Conservation (phyloP, 2,888 invertebrate genomes). For the Apantesis nais region DNA sequence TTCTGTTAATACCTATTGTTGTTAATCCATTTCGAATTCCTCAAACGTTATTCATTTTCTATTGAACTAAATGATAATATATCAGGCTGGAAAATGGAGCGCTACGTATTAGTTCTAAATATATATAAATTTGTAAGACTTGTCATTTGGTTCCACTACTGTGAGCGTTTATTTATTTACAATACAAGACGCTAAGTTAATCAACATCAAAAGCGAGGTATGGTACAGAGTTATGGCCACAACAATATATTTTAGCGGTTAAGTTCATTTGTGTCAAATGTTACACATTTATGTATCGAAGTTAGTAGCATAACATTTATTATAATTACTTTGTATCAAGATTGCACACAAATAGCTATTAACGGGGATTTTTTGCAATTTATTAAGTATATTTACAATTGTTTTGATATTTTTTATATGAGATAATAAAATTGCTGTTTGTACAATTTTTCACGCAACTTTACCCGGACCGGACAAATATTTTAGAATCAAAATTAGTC, state of each 20-base stretch:
- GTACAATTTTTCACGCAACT: no score
- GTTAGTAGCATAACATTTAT: neutral
- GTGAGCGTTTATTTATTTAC: slow-evolving; percentile 3
- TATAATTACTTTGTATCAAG: neutral
- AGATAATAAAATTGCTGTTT: no score
- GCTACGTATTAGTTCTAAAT: neutral
- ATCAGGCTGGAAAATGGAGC: neutral
- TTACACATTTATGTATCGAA: neutral
- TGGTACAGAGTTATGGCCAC: neutral
- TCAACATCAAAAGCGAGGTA: neutral
- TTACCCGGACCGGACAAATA: no score
- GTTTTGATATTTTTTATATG: no score
- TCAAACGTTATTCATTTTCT: neutral
- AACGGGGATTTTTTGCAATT: neutral
- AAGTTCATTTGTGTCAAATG: neutral
- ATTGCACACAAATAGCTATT: neutral
- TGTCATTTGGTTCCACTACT: neutral
- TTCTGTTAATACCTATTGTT: neutral
- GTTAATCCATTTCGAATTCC: neutral
- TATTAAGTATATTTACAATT: neutral
- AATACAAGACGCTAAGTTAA: neutral
- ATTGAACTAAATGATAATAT: neutral
- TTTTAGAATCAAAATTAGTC: no score
- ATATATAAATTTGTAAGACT: neutral
- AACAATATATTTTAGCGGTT: neutral